Conservation (phyloP, 2,888 invertebrate genomes). For the Tinea pellionella region DNA sequence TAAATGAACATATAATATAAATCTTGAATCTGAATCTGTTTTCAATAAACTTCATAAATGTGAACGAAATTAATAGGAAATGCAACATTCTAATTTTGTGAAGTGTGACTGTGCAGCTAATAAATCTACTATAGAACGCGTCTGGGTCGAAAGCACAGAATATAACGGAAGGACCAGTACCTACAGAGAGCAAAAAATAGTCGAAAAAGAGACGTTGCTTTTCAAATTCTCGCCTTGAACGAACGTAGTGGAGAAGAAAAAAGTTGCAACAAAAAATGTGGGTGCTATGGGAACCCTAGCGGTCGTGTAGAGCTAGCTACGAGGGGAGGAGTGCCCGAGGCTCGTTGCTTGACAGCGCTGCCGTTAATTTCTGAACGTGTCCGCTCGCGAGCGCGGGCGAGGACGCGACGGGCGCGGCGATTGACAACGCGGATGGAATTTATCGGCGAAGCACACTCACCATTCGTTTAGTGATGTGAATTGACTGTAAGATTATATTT, state of each 20-base stretch:
- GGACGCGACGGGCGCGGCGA: conserved; percentile 41
- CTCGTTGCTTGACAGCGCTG: conserved; percentile 55
- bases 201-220: conserved; percentile 7
- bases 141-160: not conserved
- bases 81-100: not conserved
- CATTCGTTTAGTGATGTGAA: conserved; percentile 25
- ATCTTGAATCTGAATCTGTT: too few relatives aligned
- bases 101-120: not conserved
- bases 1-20: too few relatives aligned
- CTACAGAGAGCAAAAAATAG: not conserved
- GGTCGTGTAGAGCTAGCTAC: conserved; percentile 13
- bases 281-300: not conserved
- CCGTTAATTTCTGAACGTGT: conserved; percentile 51
- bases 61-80: not conserved
- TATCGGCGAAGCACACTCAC: conserved; percentile 62
- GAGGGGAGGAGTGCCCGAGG: conserved; percentile 26
- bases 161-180: not conserved
- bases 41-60: too few relatives aligned
- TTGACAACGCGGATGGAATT: conserved; percentile 67
- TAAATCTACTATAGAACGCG: not conserved
- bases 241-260: not conserved
- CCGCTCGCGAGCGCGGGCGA: conserved; percentile 30
- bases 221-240: not conserved
- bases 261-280: not conserved
- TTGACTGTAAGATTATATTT: not conserved